Conservation (phyloP, 2,113 vertebrate species). For the Pseudorasbora parva region DNA sequence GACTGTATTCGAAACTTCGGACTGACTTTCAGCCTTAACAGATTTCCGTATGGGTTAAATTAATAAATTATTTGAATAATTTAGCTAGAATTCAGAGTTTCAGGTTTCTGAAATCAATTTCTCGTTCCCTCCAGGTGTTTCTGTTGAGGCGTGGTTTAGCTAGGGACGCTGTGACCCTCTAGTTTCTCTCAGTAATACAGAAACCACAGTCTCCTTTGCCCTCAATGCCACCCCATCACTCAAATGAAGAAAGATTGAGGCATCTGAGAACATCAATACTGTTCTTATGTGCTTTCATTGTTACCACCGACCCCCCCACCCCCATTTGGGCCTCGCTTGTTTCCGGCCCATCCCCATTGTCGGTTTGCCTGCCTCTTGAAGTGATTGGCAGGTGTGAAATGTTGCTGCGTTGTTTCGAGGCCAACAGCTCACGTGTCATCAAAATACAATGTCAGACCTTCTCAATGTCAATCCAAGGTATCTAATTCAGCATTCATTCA, state of each 20-base stretch:
- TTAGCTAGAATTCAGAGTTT: slow-evolving; percentile 30
- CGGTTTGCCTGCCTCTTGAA: slow-evolving; percentile 6
- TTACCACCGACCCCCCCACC: neutral
- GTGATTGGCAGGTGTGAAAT: slow-evolving; percentile 57
- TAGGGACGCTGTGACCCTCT: neutral
- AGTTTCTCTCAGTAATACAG: slow-evolving; percentile 34
- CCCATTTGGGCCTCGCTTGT: slow-evolving; percentile 1
- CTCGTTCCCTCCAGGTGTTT: slow-evolving; percentile 48
- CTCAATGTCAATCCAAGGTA: slow-evolving; percentile 27
- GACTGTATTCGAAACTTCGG: neutral
- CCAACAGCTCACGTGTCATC: slow-evolving; percentile 41
- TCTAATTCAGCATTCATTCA: slow-evolving; percentile 31
- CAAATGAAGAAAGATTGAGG: neutral
- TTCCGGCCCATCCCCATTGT: slow-evolving; percentile 36
- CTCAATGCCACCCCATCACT: neutral
- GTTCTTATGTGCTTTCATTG: slow-evolving; percentile 4
- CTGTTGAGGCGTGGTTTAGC: slow-evolving; percentile 14
- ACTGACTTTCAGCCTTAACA: neutral
- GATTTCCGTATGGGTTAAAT: slow-evolving; percentile 9
- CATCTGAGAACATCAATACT: neutral
- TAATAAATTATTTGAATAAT: slow-evolving; percentile 51
- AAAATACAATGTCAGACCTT: slow-evolving; percentile 6
- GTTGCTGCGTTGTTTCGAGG: slow-evolving; percentile 44
- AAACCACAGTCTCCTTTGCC: slow-evolving; percentile 4
- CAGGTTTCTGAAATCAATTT: slow-evolving; percentile 44